Base-by-base conservation (phyloP, 2,888 invertebrate genomes). In the Pheosia gnoma region DNA sequence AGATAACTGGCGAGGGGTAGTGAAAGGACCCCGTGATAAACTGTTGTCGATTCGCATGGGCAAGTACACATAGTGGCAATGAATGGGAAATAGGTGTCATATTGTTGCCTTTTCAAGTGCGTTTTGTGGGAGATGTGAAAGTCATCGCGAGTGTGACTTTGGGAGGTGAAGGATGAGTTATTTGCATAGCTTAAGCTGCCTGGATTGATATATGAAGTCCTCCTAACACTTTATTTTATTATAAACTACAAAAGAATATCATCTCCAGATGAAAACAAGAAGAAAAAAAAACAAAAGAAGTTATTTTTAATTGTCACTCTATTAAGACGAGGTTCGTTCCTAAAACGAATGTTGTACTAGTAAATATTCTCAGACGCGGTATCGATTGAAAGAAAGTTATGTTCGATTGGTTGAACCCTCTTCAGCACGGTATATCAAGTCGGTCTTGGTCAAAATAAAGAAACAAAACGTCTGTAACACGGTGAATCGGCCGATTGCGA, bases 401-500 rank as follows among this genome's bases (percentile, higher is more conserved):
- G 70, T 68, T 55, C 57, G 64, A 60, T 70, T 59, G 61, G 63
- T 71, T 60, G 54, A 59, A 67, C 59, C 72, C 70, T 25, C 25
- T 73, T 68, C 63, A 72, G 75, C 73, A 78, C 79, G 75, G 76
- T 82, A 84, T 80, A 80, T 83, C 82, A 80, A 73, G 74, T 80
- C 81, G 83, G 84, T 84, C 81, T 77, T 78, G 73, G 62, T 72
- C 72, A 78, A 85, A 82, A 84, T 78, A 80, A 84, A 85, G 86
- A 86, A 89, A 88, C 82, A 90, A 90, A 90, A 87, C 79, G 76
- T 67, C 80, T 74, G 80, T 84, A 85, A 89, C 88, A 87, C 82
- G 87, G 85, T 83, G 89, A 88, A 88, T 87, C 87, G 88, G 81
- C 82, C 89, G 91, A 92, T 91, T 89, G 88, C 89, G 89, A 93